A percentile compares a stretch with the other conserved stretches of the same genome.
Conservation (phyloP, 2,888 invertebrate species). For the Pterobdella sp. region DNA sequence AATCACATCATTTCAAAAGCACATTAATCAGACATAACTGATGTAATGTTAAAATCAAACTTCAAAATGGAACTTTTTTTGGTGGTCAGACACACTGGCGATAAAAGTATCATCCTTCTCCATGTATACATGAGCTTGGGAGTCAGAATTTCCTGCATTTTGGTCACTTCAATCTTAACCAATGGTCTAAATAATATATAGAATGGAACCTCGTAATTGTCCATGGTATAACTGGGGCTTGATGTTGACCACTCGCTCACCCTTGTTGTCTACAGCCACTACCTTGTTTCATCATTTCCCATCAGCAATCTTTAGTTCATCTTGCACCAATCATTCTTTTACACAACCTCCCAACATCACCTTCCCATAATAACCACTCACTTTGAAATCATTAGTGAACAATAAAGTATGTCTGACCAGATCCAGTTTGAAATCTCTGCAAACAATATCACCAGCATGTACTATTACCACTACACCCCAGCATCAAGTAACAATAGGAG, state of each 20-base stretch:
- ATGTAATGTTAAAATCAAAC: no score
- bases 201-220: slow-evolving; percentile 30
- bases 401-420: slow-evolving; percentile 29
- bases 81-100: neutral
- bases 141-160: no score
- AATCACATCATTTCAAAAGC: no score
- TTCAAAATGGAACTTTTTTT: neutral
- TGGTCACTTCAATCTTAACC: no score
- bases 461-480: neutral
- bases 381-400: slow-evolving; percentile 32
- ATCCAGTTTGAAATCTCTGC: slow-evolving; percentile 34
- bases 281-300: slow-evolving; percentile 13
- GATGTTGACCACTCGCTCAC: slow-evolving; percentile 28
- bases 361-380: no score
- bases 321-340: neutral
- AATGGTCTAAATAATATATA: no score
- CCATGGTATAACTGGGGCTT: slow-evolving; percentile 27
- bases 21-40: no score
- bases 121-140: no score
- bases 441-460: slow-evolving; percentile 1
- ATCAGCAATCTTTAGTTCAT: neutral
- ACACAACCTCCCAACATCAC: neutral
- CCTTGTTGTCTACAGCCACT: slow-evolving; percentile 28
- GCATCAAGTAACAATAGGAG: neutral
- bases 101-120: neutral